These are phyloP conservation scores for Muscicapa adusta DNA, from an alignment of 2,113 vertebrate species.

Conservation along the genomic window DNA sequence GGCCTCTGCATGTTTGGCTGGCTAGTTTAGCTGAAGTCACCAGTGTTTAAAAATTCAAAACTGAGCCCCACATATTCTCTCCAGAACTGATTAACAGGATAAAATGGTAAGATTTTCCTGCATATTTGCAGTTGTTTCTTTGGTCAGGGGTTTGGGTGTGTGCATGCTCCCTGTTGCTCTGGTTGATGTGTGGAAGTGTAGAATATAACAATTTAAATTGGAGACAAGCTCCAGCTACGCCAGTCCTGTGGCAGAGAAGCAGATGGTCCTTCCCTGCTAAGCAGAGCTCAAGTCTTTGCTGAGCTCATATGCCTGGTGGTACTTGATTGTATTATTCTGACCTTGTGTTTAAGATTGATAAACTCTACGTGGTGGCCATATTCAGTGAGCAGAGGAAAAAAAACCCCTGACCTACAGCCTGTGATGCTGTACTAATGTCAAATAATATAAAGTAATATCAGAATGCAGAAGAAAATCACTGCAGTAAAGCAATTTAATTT, in stretches of 20 bases:
- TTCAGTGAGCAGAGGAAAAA: background rate
- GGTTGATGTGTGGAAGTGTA: background rate
- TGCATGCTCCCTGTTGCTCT: background rate
- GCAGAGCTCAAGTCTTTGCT: background rate
- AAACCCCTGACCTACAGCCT: background rate
- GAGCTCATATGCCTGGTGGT: background rate
- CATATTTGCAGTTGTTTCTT: background rate
- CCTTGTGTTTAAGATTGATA: conserved; percentile 38
- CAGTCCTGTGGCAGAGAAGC: background rate
- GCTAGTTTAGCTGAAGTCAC: background rate
- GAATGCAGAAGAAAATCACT: conserved; percentile 43
- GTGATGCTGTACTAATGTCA: conserved; percentile 23
- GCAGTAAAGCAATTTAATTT: conserved; percentile 55
- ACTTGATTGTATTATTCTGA: background rate
- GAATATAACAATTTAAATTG: background rate
- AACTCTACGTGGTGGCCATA: background rate
- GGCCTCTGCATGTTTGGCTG: background rate
- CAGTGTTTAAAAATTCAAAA: background rate
- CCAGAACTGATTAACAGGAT: background rate
- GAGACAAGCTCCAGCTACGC: background rate
- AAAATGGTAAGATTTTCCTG: background rate
- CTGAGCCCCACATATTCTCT: background rate
- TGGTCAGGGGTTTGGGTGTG: background rate
- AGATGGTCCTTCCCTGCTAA: conserved; percentile 21
- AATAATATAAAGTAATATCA: conserved; percentile 41